Base-by-base conservation (phyloP, 2,797 vertebrate species). In the Trachops cirrhosus region DNA sequence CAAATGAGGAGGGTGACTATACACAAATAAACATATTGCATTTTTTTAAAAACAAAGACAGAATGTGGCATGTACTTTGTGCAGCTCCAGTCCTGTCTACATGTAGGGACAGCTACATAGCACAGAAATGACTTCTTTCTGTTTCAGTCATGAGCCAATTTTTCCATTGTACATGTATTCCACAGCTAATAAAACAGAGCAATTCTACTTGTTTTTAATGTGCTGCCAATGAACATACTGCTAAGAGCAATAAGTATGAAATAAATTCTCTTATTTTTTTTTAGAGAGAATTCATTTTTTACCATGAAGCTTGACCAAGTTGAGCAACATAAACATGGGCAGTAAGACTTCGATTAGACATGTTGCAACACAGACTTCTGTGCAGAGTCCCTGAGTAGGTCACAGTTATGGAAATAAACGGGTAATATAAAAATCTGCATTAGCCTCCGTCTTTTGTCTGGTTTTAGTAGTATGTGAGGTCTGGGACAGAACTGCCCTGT, bases 81-180 rank as follows among this genome's bases (percentile, higher is more conserved):
- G 89, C 73, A 79, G 79, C 54, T 90, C 29, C 2, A 88, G 34
- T 71, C 39, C 46, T 93, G 68, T 82, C 96, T 93, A 24, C 32
- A 77, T 82, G 48, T 84, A 97, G 74, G 75, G 95, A 96, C 80
- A 92, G 50, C 39, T 75, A 93, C 96, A 97, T 93, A 92, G 77
- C 94, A 86, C 80, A 96, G 91, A 95, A 96, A 97, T 96, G 91
- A 97, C 86, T 97, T 94, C 50, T 97, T 80, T 91, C 88, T 96
- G 70, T 85, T 95, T 97, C 67, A 95, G 75, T 89, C 75, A 93
- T 97, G 97, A 98, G 96, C 92, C 95, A 95, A 77, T 95, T 98
- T 98, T 98, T 98, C 97, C 97, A 97, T 96, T 98, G 89, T 97
- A 86, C 96, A 89, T 97, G 97, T 97, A 97, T 98, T 97, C 97